A percentile compares a stretch with the other conserved stretches of the same genome.
These are phyloP conservation scores for Pseudocheirus occidentalis DNA, from an alignment of 2,797 vertebrate species.

Conservation along the genomic window DNA sequence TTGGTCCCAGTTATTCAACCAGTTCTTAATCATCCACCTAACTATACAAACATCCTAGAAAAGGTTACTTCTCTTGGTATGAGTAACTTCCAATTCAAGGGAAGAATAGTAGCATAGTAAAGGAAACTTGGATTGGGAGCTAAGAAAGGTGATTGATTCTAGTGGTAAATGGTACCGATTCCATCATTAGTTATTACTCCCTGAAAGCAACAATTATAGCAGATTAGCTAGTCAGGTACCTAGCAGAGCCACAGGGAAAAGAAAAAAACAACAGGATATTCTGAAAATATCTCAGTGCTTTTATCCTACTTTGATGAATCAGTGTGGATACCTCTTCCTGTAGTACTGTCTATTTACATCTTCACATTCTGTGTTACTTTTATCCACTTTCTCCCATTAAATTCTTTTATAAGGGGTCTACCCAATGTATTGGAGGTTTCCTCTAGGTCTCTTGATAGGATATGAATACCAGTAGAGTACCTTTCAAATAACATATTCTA, in stretches of 20 bases:
- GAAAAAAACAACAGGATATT: not conserved
- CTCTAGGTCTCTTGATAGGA: not conserved
- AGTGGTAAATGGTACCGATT: not conserved
- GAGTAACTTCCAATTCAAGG: not conserved
- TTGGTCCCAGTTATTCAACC: not conserved
- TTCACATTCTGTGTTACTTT: not conserved
- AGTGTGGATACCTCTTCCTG: not conserved
- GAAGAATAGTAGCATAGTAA: not conserved
- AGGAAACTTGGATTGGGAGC: not conserved
- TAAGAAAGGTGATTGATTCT: not conserved
- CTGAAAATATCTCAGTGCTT: not conserved
- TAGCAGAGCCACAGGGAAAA: not conserved
- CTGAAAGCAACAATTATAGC: not conserved
- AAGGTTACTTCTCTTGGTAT: not conserved
- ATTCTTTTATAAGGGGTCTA: not conserved
- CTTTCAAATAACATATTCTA: not conserved
- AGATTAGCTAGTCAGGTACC: not conserved
- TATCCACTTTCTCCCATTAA: not conserved
- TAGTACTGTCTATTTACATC: not conserved
- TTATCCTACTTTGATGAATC: not conserved
- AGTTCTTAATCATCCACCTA: not conserved
- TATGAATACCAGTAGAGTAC: not conserved
- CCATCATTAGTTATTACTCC: not conserved
- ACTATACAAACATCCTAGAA: not conserved
- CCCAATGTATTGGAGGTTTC: not conserved